Base-by-base conservation (phyloP, 37 sponge, comb jelly and placozoan species). In the Oopsacas minuta region DNA sequence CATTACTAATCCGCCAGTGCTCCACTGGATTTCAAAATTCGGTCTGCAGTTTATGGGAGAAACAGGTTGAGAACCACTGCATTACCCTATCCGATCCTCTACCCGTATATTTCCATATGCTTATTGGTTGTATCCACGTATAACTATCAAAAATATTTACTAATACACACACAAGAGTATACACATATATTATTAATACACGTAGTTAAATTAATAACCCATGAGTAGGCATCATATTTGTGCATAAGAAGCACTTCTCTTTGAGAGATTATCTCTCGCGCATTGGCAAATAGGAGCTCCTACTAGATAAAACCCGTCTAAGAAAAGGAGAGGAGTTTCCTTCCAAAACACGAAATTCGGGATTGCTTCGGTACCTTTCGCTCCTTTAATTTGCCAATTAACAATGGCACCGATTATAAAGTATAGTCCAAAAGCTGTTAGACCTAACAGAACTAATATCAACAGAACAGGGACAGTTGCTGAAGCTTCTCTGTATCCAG, bases 201-300 rank as follows among this genome's bases (percentile, higher is more conserved):
- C n/a, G n/a, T n/a, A n/a, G n/a, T n/a, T n/a, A n/a, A n/a, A n/a
- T n/a, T n/a, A 42, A 42, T 42, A 42, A 42, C 49, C n/a, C 15
- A 15, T 42, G 12, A 42, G 49, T 17, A 15, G 20, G 22, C 28
- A 61, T 61, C 28, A 61, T 61, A 61, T 61, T 12, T 61, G 75
- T 61, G 75, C 75, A 12, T 61, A 61, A 12, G 75, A 61, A n/a
- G 75, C 75, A 61, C 75, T 61, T 61, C 75, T 61, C 75, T 61
- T 61, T 3, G 75, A 61, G 30, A 61, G 75, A 61, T 61, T 61
- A 34, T 61, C 75, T 61, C 75, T 61, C 30, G 75, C 75, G 75
- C 75, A 61, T 61, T 61, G 75, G 20, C 20, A 61, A n/a, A 10
- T 25, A 61, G 75, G 75, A 61, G 75, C 75, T 32, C 28, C 75